Evolutionary conservation across 2,797 vertebrate genomes (phyloP).

Genomic region (Hylomyscus alleni): DNA sequence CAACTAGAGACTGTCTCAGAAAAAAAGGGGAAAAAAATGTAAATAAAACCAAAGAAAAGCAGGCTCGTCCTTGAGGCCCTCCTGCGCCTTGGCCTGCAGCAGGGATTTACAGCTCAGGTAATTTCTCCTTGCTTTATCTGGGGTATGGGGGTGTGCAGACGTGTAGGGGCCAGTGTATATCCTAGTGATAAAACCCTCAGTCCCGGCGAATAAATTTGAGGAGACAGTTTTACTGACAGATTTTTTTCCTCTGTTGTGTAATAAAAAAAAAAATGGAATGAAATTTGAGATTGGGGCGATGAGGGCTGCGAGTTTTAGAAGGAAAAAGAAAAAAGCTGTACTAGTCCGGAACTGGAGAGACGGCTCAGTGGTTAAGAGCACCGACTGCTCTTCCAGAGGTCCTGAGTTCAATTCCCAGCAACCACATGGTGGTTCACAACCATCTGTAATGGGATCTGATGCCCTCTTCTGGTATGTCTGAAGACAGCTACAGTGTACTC

Average conservation of each 20-base stretch:
- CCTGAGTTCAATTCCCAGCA: neutral
- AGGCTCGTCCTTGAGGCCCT: slow-evolving; percentile 81
- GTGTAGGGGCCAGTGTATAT: slow-evolving; percentile 70
- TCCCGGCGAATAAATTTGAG: slow-evolving; percentile 84
- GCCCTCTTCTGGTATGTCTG: neutral
- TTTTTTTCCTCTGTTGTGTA: slow-evolving; percentile 73
- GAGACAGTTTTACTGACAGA: slow-evolving; percentile 82
- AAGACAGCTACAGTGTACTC: neutral
- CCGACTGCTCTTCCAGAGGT: neutral
- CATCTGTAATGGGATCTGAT: neutral
- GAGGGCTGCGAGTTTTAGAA: slow-evolving; percentile 63
- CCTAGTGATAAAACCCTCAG: slow-evolving; percentile 86
- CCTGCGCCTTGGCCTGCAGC: neutral
- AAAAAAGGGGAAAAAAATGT: neutral
- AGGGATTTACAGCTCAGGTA: slow-evolving; percentile 73
- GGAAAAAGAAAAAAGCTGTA: slow-evolving; percentile 59
- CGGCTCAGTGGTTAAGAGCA: neutral
- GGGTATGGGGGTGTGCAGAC: rapidly evolving
- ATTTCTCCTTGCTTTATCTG: slow-evolving; percentile 78
- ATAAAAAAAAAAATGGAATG: slow-evolving; percentile 79
- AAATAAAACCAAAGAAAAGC: slow-evolving; percentile 55
- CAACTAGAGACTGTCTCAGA: neutral
- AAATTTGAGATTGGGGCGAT: slow-evolving; percentile 68
- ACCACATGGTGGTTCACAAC: neutral
- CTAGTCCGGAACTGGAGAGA: neutral